Conservation (phyloP, 1,140 invertebrate genomes). For the Saxidomus purpurata region DNA sequence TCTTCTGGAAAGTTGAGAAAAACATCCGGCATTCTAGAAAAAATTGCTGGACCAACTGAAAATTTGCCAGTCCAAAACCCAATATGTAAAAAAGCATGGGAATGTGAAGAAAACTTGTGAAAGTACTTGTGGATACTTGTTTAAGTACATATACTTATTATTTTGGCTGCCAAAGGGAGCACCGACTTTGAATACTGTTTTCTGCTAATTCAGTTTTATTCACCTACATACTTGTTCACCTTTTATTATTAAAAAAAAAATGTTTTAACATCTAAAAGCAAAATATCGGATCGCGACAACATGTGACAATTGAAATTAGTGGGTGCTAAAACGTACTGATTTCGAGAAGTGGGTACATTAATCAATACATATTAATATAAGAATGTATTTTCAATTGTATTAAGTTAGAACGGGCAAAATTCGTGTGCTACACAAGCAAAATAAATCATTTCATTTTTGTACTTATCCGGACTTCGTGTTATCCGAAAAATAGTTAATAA, state of each 20-base stretch:
- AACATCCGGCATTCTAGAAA: background rate
- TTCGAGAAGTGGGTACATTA: background rate
- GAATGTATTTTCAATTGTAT: conserved; percentile 14
- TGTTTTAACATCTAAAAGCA: conserved; percentile 5
- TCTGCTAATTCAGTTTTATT: background rate
- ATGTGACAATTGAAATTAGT: background rate
- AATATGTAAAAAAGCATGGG: conserved; percentile 1
- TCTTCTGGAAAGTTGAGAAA: background rate
- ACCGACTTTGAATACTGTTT: conserved; percentile 9
- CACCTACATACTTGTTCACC: conserved; percentile 4
- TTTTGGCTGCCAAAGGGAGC: conserved; percentile 7
- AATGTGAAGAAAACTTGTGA: conserved; percentile 11
- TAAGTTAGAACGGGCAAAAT: conserved; percentile 35
- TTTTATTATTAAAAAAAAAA: background rate
- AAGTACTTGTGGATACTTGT: conserved; percentile 20
- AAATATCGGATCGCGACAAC: background rate
- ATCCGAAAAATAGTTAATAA: conserved; percentile 7
- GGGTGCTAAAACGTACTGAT: conserved; percentile 9
- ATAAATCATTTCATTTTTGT: conserved; percentile 33
- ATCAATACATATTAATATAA: too few relatives aligned
- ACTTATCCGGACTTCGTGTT: conserved; percentile 42
- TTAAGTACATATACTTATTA: background rate
- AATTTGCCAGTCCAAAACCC: conserved; percentile 7
- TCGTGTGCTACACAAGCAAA: conserved; percentile 22
- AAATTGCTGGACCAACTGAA: background rate